Evolutionary conservation across 2,113 vertebrate species (phyloP).

Genomic region (Cyprinodon tularosa): DNA sequence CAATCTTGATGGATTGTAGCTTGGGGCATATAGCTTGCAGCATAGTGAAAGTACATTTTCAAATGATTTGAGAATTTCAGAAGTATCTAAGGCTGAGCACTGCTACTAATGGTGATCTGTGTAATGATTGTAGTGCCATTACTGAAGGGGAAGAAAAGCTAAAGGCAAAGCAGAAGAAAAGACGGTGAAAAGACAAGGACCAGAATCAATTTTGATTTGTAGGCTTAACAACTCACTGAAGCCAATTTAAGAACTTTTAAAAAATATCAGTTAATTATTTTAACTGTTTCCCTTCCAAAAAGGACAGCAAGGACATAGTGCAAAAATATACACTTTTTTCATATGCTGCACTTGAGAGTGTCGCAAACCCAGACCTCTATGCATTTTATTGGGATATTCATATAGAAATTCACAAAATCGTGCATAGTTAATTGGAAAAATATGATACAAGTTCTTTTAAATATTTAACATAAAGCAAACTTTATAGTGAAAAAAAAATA

Average conservation of each 20-base stretch:
- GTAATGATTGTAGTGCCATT: conserved; percentile 55
- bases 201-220: conserved; percentile 23
- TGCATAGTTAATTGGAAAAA: too few species aligned
- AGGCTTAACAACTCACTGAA: conserved; percentile 13
- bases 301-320: not conserved
- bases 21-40: conserved; percentile 27
- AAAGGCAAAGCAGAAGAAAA: conserved; percentile 32
- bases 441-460: too few species aligned
- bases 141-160: conserved; percentile 15
- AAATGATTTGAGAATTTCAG: conserved; percentile 57
- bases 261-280: conserved; percentile 2
- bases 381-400: too few species aligned
- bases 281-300: not conserved
- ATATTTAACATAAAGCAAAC: too few species aligned
- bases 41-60: conserved; percentile 51
- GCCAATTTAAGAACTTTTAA: conserved; percentile 47
- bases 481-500: too few species aligned
- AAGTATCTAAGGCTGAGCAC: conserved; percentile 46
- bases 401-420: too few species aligned
- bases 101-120: conserved; percentile 49
- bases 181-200: conserved; percentile 14
- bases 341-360: too few species aligned
- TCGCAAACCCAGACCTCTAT: too few species aligned
- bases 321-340: too few species aligned
- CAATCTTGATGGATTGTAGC: conserved; percentile 52